Evolutionary conservation across 2,797 vertebrate species (phyloP).

Genomic region (Xenops minutus): DNA sequence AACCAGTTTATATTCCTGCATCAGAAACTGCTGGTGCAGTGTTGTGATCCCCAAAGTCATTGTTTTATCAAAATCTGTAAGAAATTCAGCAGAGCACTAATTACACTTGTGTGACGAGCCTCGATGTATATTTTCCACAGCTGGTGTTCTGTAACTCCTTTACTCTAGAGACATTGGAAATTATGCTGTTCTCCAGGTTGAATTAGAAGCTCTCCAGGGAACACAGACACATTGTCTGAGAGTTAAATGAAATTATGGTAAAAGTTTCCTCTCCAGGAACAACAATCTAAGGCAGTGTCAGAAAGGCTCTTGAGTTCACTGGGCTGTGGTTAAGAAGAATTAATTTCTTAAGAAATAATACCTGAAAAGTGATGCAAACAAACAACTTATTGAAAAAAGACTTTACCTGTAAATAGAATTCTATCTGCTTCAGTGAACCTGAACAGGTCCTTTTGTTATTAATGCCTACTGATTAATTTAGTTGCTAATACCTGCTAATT

Average conservation of each 20-base stretch:
- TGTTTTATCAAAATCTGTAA: neutral
- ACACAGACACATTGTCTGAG: neutral
- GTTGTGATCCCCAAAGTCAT: neutral
- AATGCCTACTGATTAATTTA: conserved; percentile 23
- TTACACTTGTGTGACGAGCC: neutral
- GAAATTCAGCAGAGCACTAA: neutral
- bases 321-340: conserved; percentile 10
- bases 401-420: conserved; percentile 17
- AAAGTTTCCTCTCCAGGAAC: neutral
- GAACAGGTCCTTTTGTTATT: neutral
- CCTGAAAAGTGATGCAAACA: neutral
- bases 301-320: neutral
- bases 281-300: neutral
- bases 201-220: neutral
- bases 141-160: neutral
- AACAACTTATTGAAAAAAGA: neutral
- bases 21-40: neutral
- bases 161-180: neutral
- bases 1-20: neutral
- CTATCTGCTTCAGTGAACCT: neutral
- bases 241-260: neutral
- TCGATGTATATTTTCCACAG: neutral
- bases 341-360: neutral
- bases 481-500: conserved; percentile 45
- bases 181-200: neutral